Evolutionary conservation across 2,888 invertebrate genomes (phyloP).

Genomic region (Onchidella celtica): DNA sequence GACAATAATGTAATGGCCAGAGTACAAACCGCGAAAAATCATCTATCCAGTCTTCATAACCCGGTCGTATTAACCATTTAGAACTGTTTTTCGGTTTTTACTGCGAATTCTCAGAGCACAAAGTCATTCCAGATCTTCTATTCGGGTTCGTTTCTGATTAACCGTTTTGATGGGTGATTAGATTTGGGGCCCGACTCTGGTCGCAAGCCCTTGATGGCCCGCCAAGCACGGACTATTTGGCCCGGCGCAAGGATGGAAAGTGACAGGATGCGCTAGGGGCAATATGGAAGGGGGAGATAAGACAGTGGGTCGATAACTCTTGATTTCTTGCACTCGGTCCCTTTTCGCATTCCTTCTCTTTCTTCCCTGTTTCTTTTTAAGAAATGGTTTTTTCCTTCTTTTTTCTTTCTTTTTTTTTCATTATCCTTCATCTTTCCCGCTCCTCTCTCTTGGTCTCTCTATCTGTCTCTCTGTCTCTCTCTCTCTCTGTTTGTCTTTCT

Average conservation of each 20-base stretch:
- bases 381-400: no score
- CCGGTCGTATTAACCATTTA: not conserved
- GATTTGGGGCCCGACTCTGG: constrained; percentile 23
- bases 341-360: not conserved
- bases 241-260: constrained; percentile 20
- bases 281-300: constrained; percentile 47
- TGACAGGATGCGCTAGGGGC: constrained; percentile 46
- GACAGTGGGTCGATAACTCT: constrained; percentile 32
- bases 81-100: not conserved
- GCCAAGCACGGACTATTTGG: constrained; percentile 41
- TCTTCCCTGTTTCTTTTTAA: not conserved
- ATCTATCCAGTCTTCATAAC: no score
- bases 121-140: constrained; percentile 30
- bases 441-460: not conserved
- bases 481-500: not conserved
- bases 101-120: constrained; percentile 11
- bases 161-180: constrained; percentile 49
- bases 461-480: not conserved
- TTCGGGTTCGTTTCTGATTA: constrained; percentile 43
- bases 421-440: not conserved
- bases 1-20: no score
- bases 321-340: not conserved
- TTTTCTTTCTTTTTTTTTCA: not conserved
- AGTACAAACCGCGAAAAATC: no score
- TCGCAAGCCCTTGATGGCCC: constrained; percentile 25